Evolutionary conservation across 2,888 invertebrate species (phyloP), one percentile per base, ranked within the genome.

Genomic region (Xestia rhomboidea): DNA sequence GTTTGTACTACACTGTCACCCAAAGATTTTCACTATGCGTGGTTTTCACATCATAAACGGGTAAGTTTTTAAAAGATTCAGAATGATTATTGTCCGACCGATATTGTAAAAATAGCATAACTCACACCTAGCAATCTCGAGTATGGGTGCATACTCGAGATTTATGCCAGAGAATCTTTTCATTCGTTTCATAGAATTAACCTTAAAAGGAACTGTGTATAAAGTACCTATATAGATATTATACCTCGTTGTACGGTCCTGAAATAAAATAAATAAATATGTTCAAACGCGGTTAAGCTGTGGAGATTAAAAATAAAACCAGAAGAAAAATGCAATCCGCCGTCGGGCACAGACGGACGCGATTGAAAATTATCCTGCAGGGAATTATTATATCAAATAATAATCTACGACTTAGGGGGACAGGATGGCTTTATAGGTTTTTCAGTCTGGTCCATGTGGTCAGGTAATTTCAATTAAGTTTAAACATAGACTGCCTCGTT

Each of bases 281-380:
- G 68, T 83, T 81, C 77, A 81, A 86, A 88, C 76, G 46, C 79
- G 79, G 86, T 89, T 90, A 90, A 90, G 85, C 91, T 76, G 77
- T 63, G 63, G 87, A 91, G 91, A 93, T 93, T 92, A 90, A 91
- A 94, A 94, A 94, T 92, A 93, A 92, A 93, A 93, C 87, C 77
- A 79, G 85, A 87, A 87, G 87, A 90, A 93, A 93, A 93, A 92
- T 94, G 93, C 91, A 92, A 92, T 89, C 83, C 86, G 93, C 94
- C 91, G 75, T 89, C 91, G 93, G 95, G 87, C 88, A 92, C 93
- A 93, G 93, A 92, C 93, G 87, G 91, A 90, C 92, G 91, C 21
- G 90, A 94, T 94, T 94, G 91, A 91, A 93, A 94, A 92, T 93
- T 89, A 87, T 83, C 76, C 80, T 79, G 62, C 38, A 80, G 67